Base-by-base conservation (phyloP, 2,113 vertebrate species). In the Tricholaema leucomelas region DNA sequence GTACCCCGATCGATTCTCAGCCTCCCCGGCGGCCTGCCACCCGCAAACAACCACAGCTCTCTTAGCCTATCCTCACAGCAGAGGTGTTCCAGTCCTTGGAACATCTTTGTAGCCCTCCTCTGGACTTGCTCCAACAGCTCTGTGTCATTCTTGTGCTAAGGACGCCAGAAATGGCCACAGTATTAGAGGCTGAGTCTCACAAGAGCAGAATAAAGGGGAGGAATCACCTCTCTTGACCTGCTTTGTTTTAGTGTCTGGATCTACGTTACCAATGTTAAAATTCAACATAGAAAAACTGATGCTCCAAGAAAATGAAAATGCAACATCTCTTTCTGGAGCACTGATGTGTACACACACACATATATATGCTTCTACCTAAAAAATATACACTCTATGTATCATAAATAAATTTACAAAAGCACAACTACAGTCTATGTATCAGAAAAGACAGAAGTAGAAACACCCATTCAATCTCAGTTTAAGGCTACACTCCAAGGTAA, bases 181-280 rank as follows among this genome's bases (percentile, higher is more conserved):
- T 25, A 50, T 50, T 24, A 6, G 6, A 25, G 48, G 48, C 14
- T 6, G 48, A 12, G 48, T 25, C 48, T 25, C 10, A 25, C 48
- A 25, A 50, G 48, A 50, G 48, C 48, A 50, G 48, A 50, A 50
- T 13, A 50, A 50, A 50, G 23, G 23, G 23, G 48, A 50, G 48
- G 48, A 50, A 50, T 50, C 48, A 50, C 48, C 48, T 24, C 23
- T 50, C 48, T 25, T 50, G 23, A 50, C 23, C 48, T 50, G 19
- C 48, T 48, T 71, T 94, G 55, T 79, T 87, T 89, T 85, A 65
- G 25, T 79, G 90, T 86, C 80, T 94, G 77, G n/a, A 71, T 83
- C 89, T 77, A 69, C n/a, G 59, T 66, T 65, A 42, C 58, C 35
- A 50, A 1, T 76, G 36, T 77, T 75, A 93, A 92, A 74, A 60